Percentiles rank a stretch among this genome's conserved stretches.
These are phyloP conservation scores for Odontothrips loti DNA, from an alignment of 2,888 invertebrate species.

Conservation along the genomic window DNA sequence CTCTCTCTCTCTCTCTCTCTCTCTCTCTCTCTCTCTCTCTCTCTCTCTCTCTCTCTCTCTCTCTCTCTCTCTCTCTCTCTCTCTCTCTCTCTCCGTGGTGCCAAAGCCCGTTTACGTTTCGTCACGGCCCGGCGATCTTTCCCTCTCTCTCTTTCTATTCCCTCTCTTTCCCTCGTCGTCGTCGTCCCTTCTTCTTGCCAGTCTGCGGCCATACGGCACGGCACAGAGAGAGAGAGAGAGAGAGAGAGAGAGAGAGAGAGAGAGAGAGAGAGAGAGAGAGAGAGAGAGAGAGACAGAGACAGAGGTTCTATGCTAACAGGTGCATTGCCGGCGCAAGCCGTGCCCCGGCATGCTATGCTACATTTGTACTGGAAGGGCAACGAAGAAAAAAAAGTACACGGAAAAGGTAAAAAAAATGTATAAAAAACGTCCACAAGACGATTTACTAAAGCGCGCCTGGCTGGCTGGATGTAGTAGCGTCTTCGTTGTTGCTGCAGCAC, in stretches of 20 bases:
- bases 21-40: background rate
- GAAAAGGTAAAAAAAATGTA: background rate
- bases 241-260: background rate
- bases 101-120: background rate
- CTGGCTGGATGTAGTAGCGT: background rate
- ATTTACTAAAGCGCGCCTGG: too few relatives aligned
- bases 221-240: background rate
- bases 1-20: background rate
- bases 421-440: background rate
- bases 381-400: background rate
- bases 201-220: background rate
- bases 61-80: background rate
- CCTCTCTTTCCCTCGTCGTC: background rate
- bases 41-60: conserved; percentile 1
- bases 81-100: background rate
- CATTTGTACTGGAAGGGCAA: too few relatives aligned
- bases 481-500: too few relatives aligned
- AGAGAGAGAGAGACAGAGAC: background rate
- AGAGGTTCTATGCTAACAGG: background rate
- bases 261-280: background rate
- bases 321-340: background rate
- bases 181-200: background rate
- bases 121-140: background rate
- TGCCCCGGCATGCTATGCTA: too few relatives aligned
- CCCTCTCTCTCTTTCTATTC: background rate